A percentile compares a stretch with the other conserved stretches of the same genome.
phyloP scores from a whole-genome alignment of 2,797 vertebrate species.

The Hemitrygon akajei region DNA sequence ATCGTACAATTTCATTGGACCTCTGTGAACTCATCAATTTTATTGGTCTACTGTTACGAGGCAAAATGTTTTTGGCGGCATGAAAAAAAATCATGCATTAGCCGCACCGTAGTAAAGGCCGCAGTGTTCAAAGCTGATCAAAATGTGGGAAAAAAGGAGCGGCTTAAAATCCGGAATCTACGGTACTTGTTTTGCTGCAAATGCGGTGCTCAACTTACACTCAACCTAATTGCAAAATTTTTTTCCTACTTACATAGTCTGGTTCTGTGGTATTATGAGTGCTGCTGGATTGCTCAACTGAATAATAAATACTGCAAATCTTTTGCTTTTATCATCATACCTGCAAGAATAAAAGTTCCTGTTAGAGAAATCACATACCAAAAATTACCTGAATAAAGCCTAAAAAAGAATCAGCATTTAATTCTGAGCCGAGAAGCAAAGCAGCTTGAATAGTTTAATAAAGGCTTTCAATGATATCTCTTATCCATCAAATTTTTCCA shows the following conservation, averaged over 20 bases:
- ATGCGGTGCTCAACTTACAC: background rate
- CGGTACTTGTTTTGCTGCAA: background rate
- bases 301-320: conserved; percentile 76
- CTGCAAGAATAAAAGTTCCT: conserved; percentile 45
- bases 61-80: too few species aligned
- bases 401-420: background rate
- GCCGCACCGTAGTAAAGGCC: too few species aligned
- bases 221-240: background rate
- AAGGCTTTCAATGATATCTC: background rate
- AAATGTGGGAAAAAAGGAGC: too few species aligned
- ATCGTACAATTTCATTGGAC: too few species aligned
- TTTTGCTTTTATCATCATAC: conserved; percentile 77
- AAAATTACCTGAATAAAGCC: background rate
- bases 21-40: too few species aligned
- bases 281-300: conserved; percentile 74
- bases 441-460: background rate
- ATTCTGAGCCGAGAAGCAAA: background rate
- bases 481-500: background rate
- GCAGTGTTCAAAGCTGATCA: too few species aligned
- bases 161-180: too few species aligned
- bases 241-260: conserved; percentile 69
- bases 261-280: conserved; percentile 67
- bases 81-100: too few species aligned
- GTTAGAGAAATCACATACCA: background rate
- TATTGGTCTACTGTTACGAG: too few species aligned